Base-by-base conservation (phyloP, 23 tunicate genomes). In the Ascidia mentula region DNA sequence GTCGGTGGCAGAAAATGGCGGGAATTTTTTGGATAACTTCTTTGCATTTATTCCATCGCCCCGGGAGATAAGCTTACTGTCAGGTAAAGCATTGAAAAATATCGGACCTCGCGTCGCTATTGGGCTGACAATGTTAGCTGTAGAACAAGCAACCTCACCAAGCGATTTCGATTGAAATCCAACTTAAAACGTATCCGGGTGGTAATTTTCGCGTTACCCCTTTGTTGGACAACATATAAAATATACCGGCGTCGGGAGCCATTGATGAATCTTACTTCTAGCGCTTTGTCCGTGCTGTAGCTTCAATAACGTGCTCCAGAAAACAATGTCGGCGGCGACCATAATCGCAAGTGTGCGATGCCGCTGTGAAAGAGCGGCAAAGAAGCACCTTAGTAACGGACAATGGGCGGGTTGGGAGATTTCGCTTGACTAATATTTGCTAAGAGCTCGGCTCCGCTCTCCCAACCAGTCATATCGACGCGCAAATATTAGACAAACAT, bases 401-500 rank as follows among this genome's bases (percentile, higher is more conserved):
- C 65, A 53, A 53, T 53, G 65, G 65, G 12, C 28, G 65, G 24
- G 65, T 20, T 53, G 65, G 65, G 65, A 53, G 65, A 53, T 53
- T 53, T 53, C 65, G 65, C 65, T 53, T 53, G 65, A 53, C 65
- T 53, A 53, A 53, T 53, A 53, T 53, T 53, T 53, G 65, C 65
- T 28, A 53, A 53, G 65, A 53, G 65, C 65, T 26, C 65, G 65
- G 65, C 65, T 53, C 65, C 65, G n/a, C 65, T 53, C 65, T 53
- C 65, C 65, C 65, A 28, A 53, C 65, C 65, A 53, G 65, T 53
- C 65, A 53, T 53, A 53, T 53, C 24, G 65, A 26, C 65, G 38
- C 45, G 61, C 87, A 79, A 86, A 78, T 86, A 86, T 79, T 86
- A 75, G 72, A 69, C 84, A 86, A 86, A 86, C 90, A 86, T 73